Percentiles rank a stretch among this genome's conserved stretches.
These are phyloP conservation scores for Polymixis flavicincta DNA, from an alignment of 2,888 invertebrate species.

Conservation along the genomic window DNA sequence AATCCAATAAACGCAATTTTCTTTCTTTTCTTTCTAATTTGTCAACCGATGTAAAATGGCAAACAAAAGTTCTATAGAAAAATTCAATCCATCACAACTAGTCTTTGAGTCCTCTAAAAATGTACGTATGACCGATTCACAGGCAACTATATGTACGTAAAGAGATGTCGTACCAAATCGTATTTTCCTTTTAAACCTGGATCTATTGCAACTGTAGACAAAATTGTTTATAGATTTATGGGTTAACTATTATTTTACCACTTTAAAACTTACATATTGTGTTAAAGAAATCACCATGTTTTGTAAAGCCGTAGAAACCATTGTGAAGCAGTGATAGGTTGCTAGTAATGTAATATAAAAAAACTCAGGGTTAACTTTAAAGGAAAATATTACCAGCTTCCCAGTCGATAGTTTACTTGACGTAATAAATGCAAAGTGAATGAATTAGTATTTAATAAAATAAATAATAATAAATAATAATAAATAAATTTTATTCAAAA, in stretches of 20 bases:
- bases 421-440: constrained; percentile 19
- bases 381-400: constrained; percentile 3
- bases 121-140: constrained; percentile 61
- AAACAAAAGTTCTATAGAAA: constrained; percentile 16
- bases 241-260: no score
- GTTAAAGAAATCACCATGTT: no score
- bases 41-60: not conserved
- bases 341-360: not conserved
- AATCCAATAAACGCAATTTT: no score
- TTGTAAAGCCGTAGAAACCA: not conserved
- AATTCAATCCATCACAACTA: constrained; percentile 22
- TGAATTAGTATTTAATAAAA: constrained; percentile 23
- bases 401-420: constrained; percentile 5
- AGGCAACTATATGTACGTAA: constrained; percentile 55
- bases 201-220: constrained; percentile 20
- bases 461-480: no score
- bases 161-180: constrained; percentile 62
- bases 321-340: not conserved
- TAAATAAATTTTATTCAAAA: no score
- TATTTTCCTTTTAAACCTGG: constrained; percentile 46
- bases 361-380: not conserved
- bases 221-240: not conserved
- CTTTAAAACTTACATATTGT: not conserved
- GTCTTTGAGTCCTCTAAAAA: constrained; percentile 56
- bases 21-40: no score